Evolutionary conservation across 2,888 invertebrate genomes (phyloP).

Genomic region (Amblyteles armatorius): DNA sequence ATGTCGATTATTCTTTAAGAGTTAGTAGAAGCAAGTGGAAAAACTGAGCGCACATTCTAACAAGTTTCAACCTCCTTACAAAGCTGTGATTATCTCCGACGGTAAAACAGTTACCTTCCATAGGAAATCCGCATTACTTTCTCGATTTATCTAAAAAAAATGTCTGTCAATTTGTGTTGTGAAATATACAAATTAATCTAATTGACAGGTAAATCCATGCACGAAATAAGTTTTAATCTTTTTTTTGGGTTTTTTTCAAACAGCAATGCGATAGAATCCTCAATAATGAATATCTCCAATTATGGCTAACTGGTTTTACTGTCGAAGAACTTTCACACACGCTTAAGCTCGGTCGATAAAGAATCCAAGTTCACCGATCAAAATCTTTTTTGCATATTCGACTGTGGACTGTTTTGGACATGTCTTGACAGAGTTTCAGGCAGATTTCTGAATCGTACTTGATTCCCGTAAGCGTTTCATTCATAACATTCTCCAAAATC

Average conservation of each 20-base stretch:
- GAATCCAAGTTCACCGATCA: constrained; percentile 72
- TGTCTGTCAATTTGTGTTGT: too few relatives aligned
- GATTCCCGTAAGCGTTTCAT: constrained; percentile 63
- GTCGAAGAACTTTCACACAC: not conserved
- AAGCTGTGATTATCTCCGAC: too few relatives aligned
- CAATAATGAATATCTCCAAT: not conserved
- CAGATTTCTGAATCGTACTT: constrained; percentile 72
- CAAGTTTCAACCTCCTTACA: too few relatives aligned
- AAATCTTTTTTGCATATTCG: constrained; percentile 74
- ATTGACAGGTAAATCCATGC: too few relatives aligned
- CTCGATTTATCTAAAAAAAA: too few relatives aligned
- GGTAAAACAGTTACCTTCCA: too few relatives aligned
- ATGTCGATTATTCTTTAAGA: too few relatives aligned
- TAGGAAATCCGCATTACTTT: too few relatives aligned
- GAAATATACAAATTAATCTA: too few relatives aligned
- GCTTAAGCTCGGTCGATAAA: not conserved
- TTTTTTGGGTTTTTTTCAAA: not conserved
- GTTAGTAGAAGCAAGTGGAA: too few relatives aligned
- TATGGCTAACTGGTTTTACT: not conserved
- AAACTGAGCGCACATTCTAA: too few relatives aligned
- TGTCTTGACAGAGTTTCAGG: constrained; percentile 71
- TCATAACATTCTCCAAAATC: constrained; percentile 75
- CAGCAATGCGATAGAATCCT: not conserved
- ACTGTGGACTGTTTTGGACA: constrained; percentile 73
- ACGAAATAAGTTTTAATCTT: too few relatives aligned